Evolutionary conservation across 2,797 vertebrate genomes (phyloP), one percentile per base, ranked within the genome.

Genomic region (Lacerta bilineata): DNA sequence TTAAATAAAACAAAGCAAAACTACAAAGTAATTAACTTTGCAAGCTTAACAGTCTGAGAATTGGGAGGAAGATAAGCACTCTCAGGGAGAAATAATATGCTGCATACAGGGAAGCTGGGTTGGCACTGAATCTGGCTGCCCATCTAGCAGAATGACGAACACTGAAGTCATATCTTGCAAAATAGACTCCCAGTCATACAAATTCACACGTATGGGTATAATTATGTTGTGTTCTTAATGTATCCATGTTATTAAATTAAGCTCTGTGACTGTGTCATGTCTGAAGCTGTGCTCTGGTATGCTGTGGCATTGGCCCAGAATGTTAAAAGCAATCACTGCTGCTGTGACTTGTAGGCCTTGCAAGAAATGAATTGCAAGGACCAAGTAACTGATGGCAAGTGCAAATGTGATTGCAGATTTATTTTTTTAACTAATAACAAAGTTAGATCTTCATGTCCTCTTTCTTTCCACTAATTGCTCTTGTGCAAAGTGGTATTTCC

Each of bases 341-440:
- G 55, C 50, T 77, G 18, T 43, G 36, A 71, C 20, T 43, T 33
- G 85, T 77, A 61, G 74, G 85, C 75, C 88, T 75, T 50, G 33
- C 92, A 59, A 80, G 13, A 36, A 23, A 39, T 4, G 76, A 46
- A 83, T 76, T 79, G 83, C 3, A 41, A 85, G 81, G 61, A 75
- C 91, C 87, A 8, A 15, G 10, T 74, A 94, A 85, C 86, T 87
- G 91, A 88, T 84, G 84, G 81, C 41, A 87, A 90, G 85, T 13
- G 77, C 75, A 87, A 94, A 17, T 1, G 13, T 93, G 92, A 94
- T 33, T 0, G 1, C 43, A 90, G 85, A 11, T 93, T 92, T 82
- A 84, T 87, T n/a, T 72, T 87, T 85, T 36, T 9, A 36, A 18
- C 8, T 3, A 66, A 3, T 66, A 76, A 80, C 36, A 13, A 39